Evolutionary conservation across 1,140 invertebrate species (phyloP).

Genomic region (Prorops nasuta): DNA sequence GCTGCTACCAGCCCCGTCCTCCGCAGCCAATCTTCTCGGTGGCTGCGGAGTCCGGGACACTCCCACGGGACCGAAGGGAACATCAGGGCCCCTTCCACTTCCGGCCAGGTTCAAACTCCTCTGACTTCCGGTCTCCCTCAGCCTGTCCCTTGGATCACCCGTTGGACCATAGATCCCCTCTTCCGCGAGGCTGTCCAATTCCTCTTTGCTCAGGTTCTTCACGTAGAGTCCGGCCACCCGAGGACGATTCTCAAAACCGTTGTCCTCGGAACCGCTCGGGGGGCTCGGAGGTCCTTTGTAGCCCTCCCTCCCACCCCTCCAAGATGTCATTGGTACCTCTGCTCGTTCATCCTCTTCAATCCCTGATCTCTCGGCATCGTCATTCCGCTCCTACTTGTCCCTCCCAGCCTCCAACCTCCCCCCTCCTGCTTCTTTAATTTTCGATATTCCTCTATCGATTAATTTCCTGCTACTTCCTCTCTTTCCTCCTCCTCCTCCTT

Average conservation of each 20-base stretch:
- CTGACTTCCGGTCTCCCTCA: constrained; percentile 27
- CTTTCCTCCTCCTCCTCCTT: background rate
- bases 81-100: constrained; percentile 23
- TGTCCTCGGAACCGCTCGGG: constrained; percentile 49
- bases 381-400: background rate
- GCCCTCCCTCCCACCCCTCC: constrained; percentile 47
- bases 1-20: too few relatives aligned
- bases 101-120: constrained; percentile 31
- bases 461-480: too few relatives aligned
- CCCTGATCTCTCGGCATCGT: constrained; percentile 12
- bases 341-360: constrained; percentile 13
- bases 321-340: constrained; percentile 50
- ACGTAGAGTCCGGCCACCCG: constrained; percentile 41
- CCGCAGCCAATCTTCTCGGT: constrained; percentile 25
- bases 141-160: constrained; percentile 25
- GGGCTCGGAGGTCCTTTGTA: constrained; percentile 47
- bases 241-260: constrained; percentile 45
- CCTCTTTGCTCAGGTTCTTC: constrained; percentile 38
- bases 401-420: too few relatives aligned
- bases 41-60: constrained; percentile 39
- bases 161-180: constrained; percentile 32
- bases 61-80: constrained; percentile 14
- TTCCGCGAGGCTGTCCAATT: constrained; percentile 32
- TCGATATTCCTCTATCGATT: too few relatives aligned
- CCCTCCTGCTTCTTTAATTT: too few relatives aligned